These are phyloP conservation scores for rabbit (Oryctolagus cuniculus) DNA, from an alignment of 2,113 vertebrate species.

Conservation along the genomic window mOryCun1.1 NC_091453.1:8086501-8087000, in stretches of 20 bases:
- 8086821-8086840: no score
- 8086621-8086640: slow-evolving; percentile 12
- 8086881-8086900: no score
- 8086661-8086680: background rate
- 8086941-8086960: no score
- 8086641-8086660: background rate
- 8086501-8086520: background rate
- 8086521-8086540: slow-evolving; percentile 17
- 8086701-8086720: background rate
- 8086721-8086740: slow-evolving; percentile 12
- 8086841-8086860: no score
- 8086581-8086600: background rate
- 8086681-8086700: background rate
- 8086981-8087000: no score
- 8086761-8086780: slow-evolving; percentile 34
- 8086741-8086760: background rate
- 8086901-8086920: no score
- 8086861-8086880: no score
- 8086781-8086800: slow-evolving; percentile 1
- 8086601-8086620: slow-evolving; percentile 38
- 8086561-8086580: slow-evolving; percentile 26
- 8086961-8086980: no score
- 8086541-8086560: background rate
- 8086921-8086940: no score
- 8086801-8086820: background rate